These are phyloP conservation scores for Agrypnus murinus DNA, from an alignment of 2,888 invertebrate species.

Conservation along the genomic window DNA sequence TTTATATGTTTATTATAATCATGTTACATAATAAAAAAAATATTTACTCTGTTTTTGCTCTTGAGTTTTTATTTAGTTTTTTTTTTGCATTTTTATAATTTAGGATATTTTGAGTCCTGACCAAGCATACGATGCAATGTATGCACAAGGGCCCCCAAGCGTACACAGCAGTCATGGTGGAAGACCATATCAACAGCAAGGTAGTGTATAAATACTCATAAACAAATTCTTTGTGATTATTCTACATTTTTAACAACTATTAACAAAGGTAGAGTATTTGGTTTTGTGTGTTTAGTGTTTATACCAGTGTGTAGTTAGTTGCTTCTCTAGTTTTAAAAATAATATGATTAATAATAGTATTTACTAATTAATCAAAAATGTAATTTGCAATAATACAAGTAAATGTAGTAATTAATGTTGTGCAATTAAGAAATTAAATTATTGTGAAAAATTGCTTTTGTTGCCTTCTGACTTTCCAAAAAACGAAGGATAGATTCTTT, in stretches of 20 bases:
- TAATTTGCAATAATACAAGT: no score
- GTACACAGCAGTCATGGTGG: conserved; percentile 87
- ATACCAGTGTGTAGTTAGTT: no score
- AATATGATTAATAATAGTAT: no score
- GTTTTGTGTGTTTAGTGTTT: neutral
- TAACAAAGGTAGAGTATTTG: conserved; percentile 42
- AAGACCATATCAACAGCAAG: conserved; percentile 89
- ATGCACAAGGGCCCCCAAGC: conserved; percentile 92
- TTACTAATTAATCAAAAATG: no score
- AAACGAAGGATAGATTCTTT: no score
- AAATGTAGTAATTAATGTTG: no score
- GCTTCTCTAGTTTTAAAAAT: no score
- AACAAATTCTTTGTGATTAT: conserved; percentile 17
- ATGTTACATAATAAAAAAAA: no score
- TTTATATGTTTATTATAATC: neutral
- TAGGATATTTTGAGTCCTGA: conserved; percentile 95
- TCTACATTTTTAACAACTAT: conserved; percentile 32
- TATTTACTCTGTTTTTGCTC: conserved; percentile 47
- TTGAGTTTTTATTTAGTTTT: conserved; percentile 60
- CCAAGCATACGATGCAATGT: conserved; percentile 94
- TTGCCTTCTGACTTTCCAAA: no score
- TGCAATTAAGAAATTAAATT: no score
- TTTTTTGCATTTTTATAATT: conserved; percentile 68
- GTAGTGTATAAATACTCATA: conserved; percentile 75
- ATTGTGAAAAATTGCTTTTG: no score